These are phyloP conservation scores for Lepidochrysops patricia DNA, from an alignment of 2,888 invertebrate species.

Conservation along the genomic window DNA sequence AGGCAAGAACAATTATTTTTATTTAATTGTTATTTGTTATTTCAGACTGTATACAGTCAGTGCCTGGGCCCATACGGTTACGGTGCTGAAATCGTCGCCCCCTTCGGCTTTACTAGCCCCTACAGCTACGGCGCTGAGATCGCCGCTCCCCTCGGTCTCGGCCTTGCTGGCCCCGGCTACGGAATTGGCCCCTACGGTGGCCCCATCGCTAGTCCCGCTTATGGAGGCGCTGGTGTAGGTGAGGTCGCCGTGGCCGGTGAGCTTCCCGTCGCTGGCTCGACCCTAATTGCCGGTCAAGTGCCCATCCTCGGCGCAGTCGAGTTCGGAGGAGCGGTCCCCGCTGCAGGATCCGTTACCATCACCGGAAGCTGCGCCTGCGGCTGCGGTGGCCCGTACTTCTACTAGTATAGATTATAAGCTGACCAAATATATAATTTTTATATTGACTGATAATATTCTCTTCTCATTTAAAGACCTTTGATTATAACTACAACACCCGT, in stretches of 20 bases:
- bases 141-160: slow-evolving; percentile 12
- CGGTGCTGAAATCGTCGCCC: slow-evolving; percentile 28
- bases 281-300: slow-evolving; percentile 32
- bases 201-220: slow-evolving; percentile 19
- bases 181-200: slow-evolving; percentile 19
- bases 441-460: background rate
- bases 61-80: slow-evolving; percentile 20
- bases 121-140: background rate
- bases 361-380: slow-evolving; percentile 29
- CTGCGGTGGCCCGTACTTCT: slow-evolving; percentile 19
- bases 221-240: slow-evolving; percentile 20
- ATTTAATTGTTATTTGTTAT: too few species aligned
- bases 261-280: slow-evolving; percentile 32
- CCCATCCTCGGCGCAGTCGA: slow-evolving; percentile 34
- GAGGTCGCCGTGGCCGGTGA: slow-evolving; percentile 29
- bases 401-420: background rate
- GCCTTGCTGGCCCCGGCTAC: slow-evolving; percentile 20
- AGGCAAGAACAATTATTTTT: too few species aligned
- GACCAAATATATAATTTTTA: background rate
- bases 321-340: slow-evolving; percentile 34
- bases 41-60: slow-evolving; percentile 15
- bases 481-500: background rate
- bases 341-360: slow-evolving; percentile 33
- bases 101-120: slow-evolving; percentile 20
- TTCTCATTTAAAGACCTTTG: background rate